Base-by-base conservation (phyloP, 2,888 invertebrate species). In the Aporophyla lueneburgensis region DNA sequence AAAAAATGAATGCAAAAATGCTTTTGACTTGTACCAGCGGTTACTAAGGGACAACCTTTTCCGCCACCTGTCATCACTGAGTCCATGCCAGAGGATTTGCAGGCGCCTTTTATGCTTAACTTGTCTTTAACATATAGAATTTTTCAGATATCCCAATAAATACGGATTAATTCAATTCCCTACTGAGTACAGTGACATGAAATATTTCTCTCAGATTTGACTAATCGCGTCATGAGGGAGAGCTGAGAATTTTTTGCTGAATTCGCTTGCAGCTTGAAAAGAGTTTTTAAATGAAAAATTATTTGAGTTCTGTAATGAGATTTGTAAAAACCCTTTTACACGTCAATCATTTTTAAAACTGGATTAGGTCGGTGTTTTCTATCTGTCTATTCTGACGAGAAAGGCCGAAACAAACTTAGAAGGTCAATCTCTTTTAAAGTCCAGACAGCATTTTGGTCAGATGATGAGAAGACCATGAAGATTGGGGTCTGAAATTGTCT, bases 91-190 rank as follows among this genome's bases (percentile, higher is more conserved):
- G 79, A 86, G 88, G 91, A 89, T 90, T 91, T 88, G 80, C 83
- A 87, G 88, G 68, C 75, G 91, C 91, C 92, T 92, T 92, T 93
- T 89, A 86, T 89, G 91, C 91, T 91, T 92, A 91, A 92, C 92
- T 92, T 92, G 91, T 90, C 90, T 90, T 89, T 91, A 91, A 92
- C 91, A 92, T 93, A 92, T 93, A 92, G 86, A 91, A 89, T 90
- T 89, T 87, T 88, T 87, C 62, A 77, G 67, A 80, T 74, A 80
- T 81, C 62, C 59, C 61, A 58, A 81, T 76, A 80, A 81, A 85
- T 65, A 77, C 62, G 63, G 75, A 83, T 74, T 82, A 70, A 84
- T 81, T 62, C 51, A 46, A 27, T 71, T 51, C 70, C 58, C 59
- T 54, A 71, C 14, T 14, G 68, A 69, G n/a, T 53, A 49, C 68